Percentiles rank a stretch among this genome's conserved stretches.
These are phyloP conservation scores for Drosophila sordidapex DNA, from an alignment of 2,888 invertebrate species.

Conservation along the genomic window DNA sequence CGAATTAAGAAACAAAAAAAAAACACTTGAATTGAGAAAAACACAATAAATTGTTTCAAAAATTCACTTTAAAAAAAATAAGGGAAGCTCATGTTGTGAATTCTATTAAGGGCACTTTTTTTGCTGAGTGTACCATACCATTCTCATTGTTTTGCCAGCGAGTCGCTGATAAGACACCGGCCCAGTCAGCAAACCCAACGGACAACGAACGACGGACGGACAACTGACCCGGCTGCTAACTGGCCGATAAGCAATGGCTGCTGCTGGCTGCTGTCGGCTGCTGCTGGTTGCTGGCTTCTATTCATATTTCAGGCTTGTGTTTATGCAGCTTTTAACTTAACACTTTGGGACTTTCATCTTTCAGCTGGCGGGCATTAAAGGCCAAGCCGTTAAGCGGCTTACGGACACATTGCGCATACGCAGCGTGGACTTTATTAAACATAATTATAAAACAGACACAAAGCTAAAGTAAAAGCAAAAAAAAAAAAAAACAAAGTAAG, in stretches of 20 bases:
- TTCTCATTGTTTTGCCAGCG: conserved; percentile 43
- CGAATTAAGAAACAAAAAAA: neutral
- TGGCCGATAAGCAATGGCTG: conserved; percentile 45
- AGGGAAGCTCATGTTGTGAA: neutral
- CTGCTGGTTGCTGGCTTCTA: conserved; percentile 10
- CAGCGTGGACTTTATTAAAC: conserved; percentile 59
- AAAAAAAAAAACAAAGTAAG: neutral
- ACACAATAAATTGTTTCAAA: neutral
- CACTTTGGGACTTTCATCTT: conserved; percentile 54
- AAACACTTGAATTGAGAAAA: neutral
- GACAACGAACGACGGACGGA: conserved; percentile 14
- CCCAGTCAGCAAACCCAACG: conserved; percentile 43
- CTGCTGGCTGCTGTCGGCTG: neutral
- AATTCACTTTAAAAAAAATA: neutral
- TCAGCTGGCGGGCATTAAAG: conserved; percentile 39
- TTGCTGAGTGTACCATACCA: neutral
- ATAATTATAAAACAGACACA: conserved; percentile 62
- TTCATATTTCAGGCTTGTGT: conserved; percentile 64
- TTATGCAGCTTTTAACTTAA: conserved; percentile 72
- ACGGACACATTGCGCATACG: conserved; percentile 54
- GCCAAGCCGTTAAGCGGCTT: conserved; percentile 71
- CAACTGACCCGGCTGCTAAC: conserved; percentile 55
- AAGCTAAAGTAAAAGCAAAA: neutral
- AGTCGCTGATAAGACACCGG: conserved; percentile 43
- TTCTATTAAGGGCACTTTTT: neutral